Evolutionary conservation across 2,888 invertebrate genomes (phyloP).

Genomic region (Kuschelorhynchus macadamiae): DNA sequence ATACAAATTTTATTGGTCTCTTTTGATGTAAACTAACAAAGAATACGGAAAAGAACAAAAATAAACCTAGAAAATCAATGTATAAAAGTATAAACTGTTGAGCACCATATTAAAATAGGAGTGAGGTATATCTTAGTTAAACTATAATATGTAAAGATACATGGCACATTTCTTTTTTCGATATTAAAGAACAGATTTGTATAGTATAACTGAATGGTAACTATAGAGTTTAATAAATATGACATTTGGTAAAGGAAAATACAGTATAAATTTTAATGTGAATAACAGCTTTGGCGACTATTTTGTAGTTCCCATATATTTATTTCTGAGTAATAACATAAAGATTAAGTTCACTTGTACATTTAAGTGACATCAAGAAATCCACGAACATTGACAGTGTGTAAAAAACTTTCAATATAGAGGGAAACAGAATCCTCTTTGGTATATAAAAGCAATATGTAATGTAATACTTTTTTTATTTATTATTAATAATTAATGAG

Average conservation of each 20-base stretch:
- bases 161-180: constrained; percentile 44
- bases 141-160: constrained; percentile 42
- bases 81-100: constrained; percentile 53
- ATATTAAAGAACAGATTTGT: constrained; percentile 18
- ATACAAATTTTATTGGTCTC: constrained; percentile 20
- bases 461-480: no score
- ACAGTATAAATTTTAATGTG: constrained; percentile 7
- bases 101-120: constrained; percentile 51
- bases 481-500: no score
- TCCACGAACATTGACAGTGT: no score
- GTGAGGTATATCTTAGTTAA: constrained; percentile 50
- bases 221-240: constrained; percentile 37
- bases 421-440: no score
- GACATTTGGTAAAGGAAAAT: constrained; percentile 24
- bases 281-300: no score
- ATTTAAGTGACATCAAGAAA: no score
- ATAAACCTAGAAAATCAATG: constrained; percentile 34
- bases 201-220: constrained; percentile 41
- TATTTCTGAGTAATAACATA: no score
- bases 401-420: no score
- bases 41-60: constrained; percentile 43
- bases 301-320: no score
- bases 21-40: constrained; percentile 29
- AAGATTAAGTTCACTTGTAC: no score
- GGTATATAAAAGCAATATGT: no score